phyloP scores from a whole-genome alignment of 2,113 vertebrate species.

The Danio rerio region GRCz12tu NC_133199.1:16750501-16751000 shows the following conservation, averaged over 20 bases:
- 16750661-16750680: slow-evolving; percentile 35
- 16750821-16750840: too few species aligned
- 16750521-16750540: slow-evolving; percentile 15
- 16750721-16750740: slow-evolving; percentile 7
- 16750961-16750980: too few species aligned
- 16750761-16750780: too few species aligned
- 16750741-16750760: not conserved
- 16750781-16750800: too few species aligned
- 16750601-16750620: slow-evolving; percentile 32
- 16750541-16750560: slow-evolving; percentile 7
- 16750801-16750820: too few species aligned
- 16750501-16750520: slow-evolving; percentile 29
- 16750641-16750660: slow-evolving; percentile 17
- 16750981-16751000: too few species aligned
- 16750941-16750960: too few species aligned
- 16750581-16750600: not conserved
- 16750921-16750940: too few species aligned
- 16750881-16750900: too few species aligned
- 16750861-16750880: too few species aligned
- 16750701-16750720: slow-evolving; percentile 2
- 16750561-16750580: slow-evolving; percentile 4
- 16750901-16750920: too few species aligned
- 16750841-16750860: too few species aligned
- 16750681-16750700: slow-evolving; percentile 35
- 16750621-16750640: slow-evolving; percentile 29